Evolutionary conservation across 2,113 vertebrate genomes (phyloP), one percentile per base, ranked within the genome.

Genomic region (Nettapus auritus): DNA sequence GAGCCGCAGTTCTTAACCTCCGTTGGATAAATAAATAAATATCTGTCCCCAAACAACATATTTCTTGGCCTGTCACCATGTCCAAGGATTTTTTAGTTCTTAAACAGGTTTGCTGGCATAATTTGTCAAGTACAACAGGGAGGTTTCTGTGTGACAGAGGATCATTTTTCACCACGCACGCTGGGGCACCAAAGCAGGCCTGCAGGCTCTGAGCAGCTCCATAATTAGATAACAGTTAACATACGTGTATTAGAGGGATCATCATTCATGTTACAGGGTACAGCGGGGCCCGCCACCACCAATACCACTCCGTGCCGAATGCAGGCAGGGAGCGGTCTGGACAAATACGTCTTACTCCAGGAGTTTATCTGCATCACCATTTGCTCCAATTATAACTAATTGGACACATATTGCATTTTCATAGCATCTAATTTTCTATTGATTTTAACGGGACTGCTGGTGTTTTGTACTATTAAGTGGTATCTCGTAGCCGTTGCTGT

Each of bases 311-410:
- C 5, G 5, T 46, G 82, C 87, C 6, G 13, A 8, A 33, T 22
- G 46, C 48, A 62, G 80, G 86, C 46, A 28, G 28, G 44, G 46
- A 93, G 71, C 8, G 1, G 17, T 50, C 89, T 9, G 22, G n/a
- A 81, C 11, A 81, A 80, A 90, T 62, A 22, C 29, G 2, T 71
- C 52, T 92, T 55, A 73, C 90, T 87, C 77, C 48, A 52, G 86
- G 76, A 91, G 82, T 95, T 95, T 96, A 90, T 96, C 98, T 97
- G 57, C 92, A 52, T 63, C 55, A 28, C 96, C 91, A 79, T 98
- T 97, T 96, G 95, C 97, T 97, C 96, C 96, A 92, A 88, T 98
- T 97, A 96, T 97, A 96, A 97, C 97, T 98, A 97, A 98, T 97
- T 97, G 97, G 97, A 89, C 97, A 91, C 94, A 94, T 87, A 96